phyloP scores from a whole-genome alignment of 2,888 invertebrate species.

The Nomada ferruginata region DNA sequence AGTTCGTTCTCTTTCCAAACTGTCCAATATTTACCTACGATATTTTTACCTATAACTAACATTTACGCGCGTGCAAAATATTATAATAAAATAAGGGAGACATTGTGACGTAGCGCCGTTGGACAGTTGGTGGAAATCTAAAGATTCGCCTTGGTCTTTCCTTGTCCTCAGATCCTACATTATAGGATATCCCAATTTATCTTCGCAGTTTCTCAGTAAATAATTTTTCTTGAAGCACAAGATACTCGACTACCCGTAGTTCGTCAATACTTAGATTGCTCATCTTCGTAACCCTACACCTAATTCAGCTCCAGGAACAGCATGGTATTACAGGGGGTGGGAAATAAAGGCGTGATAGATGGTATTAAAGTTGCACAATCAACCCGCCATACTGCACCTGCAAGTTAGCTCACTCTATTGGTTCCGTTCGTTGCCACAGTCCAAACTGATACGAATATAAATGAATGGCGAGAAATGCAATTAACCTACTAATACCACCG shows the following conservation, averaged over 20 bases:
- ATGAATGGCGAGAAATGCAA: constrained; percentile 73
- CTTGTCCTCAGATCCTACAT: too few relatives aligned
- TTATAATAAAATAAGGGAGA: too few relatives aligned
- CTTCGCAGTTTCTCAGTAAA: constrained; percentile 31
- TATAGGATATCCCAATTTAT: too few relatives aligned
- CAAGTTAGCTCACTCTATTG: constrained; percentile 31
- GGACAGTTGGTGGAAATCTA: too few relatives aligned
- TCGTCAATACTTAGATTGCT: constrained; percentile 69
- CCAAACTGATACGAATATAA: constrained; percentile 76
- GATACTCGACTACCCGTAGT: constrained; percentile 55
- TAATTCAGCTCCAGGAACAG: constrained; percentile 23
- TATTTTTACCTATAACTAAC: too few relatives aligned
- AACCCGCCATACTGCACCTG: constrained; percentile 63
- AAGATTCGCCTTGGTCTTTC: too few relatives aligned
- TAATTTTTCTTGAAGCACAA: constrained; percentile 35
- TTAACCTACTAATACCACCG: constrained; percentile 65
- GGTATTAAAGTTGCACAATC: constrained; percentile 78
- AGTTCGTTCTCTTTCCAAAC: too few relatives aligned
- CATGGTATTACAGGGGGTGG: constrained; percentile 60
- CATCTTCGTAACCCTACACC: constrained; percentile 71
- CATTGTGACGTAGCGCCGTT: too few relatives aligned
- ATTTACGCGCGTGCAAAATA: too few relatives aligned
- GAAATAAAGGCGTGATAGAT: constrained; percentile 80
- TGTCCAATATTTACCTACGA: too few relatives aligned
- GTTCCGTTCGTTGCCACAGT: constrained; percentile 75